A percentile compares a stretch with the other conserved stretches of the same genome.
phyloP scores from a whole-genome alignment of 2,797 vertebrate genomes.

The Artibeus jamaicensis region DNA sequence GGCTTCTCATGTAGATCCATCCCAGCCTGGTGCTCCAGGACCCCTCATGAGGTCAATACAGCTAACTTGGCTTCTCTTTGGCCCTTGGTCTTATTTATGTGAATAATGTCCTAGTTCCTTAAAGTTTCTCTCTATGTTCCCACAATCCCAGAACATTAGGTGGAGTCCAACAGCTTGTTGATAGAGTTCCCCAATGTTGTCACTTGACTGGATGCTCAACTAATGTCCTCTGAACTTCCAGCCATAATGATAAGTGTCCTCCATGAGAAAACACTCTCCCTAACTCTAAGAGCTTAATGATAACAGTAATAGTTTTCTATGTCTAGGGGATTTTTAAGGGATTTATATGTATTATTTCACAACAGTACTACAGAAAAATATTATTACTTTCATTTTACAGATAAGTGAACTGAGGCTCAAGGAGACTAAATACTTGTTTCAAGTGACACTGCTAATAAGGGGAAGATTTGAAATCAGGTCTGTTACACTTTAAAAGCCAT shows the following conservation, averaged over 20 bases:
- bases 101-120: not conserved
- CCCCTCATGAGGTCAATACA: not conserved
- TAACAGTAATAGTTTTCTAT: not conserved
- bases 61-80: not conserved
- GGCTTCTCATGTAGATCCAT: not conserved
- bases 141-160: not conserved
- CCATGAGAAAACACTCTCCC: not conserved
- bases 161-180: not conserved
- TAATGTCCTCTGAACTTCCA: not conserved
- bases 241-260: not conserved
- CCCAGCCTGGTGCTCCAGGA: not conserved
- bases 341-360: not conserved
- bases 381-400: not conserved
- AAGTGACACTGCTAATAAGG: not conserved
- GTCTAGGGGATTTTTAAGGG: not conserved
- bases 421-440: not conserved
- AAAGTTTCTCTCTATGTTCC: not conserved
- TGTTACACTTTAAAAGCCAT: not conserved
- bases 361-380: not conserved
- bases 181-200: not conserved
- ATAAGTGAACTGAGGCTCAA: not conserved
- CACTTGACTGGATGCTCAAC: not conserved
- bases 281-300: not conserved
- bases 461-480: not conserved
- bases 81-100: not conserved